Conservation (phyloP, 2,797 vertebrate species). For the Protonibea diacanthus region DNA sequence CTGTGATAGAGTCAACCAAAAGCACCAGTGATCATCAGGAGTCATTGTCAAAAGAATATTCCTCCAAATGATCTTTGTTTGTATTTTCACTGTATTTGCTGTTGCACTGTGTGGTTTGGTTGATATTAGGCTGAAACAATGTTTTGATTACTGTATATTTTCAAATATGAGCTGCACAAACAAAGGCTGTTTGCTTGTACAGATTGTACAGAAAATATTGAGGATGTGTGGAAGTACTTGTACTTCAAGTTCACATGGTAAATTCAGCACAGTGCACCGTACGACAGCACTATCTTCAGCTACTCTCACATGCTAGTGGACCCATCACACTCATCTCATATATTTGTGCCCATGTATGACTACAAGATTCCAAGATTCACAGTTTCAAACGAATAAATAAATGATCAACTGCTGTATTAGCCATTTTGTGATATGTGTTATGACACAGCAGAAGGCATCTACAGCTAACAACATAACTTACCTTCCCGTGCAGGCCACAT, state of each 20-base stretch:
- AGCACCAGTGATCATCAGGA: slow-evolving; percentile 80
- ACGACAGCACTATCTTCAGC: not conserved
- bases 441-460: too few relatives aligned
- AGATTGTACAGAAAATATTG: not conserved
- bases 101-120: slow-evolving; percentile 91
- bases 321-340: too few relatives aligned
- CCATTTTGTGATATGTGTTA: too few relatives aligned
- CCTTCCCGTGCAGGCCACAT: too few relatives aligned
- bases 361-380: too few relatives aligned
- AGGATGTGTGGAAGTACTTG: not conserved
- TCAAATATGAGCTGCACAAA: slow-evolving; percentile 9
- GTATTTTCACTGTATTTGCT: slow-evolving; percentile 89
- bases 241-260: not conserved
- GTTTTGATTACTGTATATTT: slow-evolving; percentile 22
- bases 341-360: too few relatives aligned
- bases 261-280: not conserved
- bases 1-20: slow-evolving; percentile 89
- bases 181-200: not conserved
- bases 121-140: slow-evolving; percentile 67
- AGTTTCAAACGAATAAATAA: too few relatives aligned
- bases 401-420: too few relatives aligned
- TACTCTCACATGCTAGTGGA: not conserved
- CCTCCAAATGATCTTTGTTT: slow-evolving; percentile 84
- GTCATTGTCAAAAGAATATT: slow-evolving; percentile 78
- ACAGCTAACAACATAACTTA: too few relatives aligned